Evolutionary conservation across 2,888 invertebrate genomes (phyloP), one percentile per base, ranked within the genome.

Genomic region (Trimorus sp.): DNA sequence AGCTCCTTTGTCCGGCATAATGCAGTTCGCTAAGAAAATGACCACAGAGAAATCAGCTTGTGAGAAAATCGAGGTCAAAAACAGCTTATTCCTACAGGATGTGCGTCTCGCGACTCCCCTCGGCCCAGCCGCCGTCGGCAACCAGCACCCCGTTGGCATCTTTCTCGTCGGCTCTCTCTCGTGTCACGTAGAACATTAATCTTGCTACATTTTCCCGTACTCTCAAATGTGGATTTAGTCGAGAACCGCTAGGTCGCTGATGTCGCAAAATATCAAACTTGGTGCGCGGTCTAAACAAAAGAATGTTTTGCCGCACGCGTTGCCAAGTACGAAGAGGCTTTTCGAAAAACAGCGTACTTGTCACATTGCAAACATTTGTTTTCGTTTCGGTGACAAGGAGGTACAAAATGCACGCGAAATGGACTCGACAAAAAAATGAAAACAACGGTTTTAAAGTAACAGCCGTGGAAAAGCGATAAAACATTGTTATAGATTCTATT

Each of bases 191-290:
- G 89, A 91, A 91, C 91, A 91, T 91, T 91, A 91, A 91, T 91
- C 91, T 91, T 91, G 85, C 89, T 88, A 87, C 89, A 90, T 91
- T 91, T 91, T 91, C 91, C 74, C 79, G 90, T 91, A 89, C 90
- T 90, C 91, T 91, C 89, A 88, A 89, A 91, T 91, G 91, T 91
- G 91, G 90, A 91, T 91, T 91, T 91, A 90, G 91, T 90, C 88
- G 88, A 85, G 87, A 89, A 90, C 85, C 86, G 88, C 87, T 87
- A 87, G 87, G 87, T 89, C 89, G 88, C 87, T 85, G 77, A 78
- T 53, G 66, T 73, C 45, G 78, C 53, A 63, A 79, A 62, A 79
- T 76, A 83, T 79, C 76, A 74, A 79, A 71, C 79, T 26, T 26
- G 26, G 26, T 26, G 26, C 26, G 26, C 26, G 26, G 26, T 26